Evolutionary conservation across 1,140 invertebrate species (phyloP), one percentile per base, ranked within the genome.

Genomic region (Rhopalosiphum padi): DNA sequence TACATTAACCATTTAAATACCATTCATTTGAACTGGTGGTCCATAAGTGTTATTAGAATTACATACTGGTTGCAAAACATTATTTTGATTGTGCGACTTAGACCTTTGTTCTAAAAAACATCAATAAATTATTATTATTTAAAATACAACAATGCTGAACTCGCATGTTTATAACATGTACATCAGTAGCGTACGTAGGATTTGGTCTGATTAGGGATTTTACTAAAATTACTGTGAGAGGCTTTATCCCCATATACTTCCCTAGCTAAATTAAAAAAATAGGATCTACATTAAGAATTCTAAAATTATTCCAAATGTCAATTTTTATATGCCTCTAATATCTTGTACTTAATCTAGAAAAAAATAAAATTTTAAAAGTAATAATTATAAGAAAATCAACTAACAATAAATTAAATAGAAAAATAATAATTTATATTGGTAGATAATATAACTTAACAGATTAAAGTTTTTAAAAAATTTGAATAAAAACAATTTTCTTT

Each of bases 91-190:
- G 8, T 83, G 77, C 4, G 90, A 77, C 46, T 83, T 92, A 6
- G 60, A 82, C 35, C 90, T 48, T 92, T 92, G 90, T 82, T 92
- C 90, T 92, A 92, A 91, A 68, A 30, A 77, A 48, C 21, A 68
- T 46, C 9, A 91, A 68, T 86, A 46, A 87, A 87, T 87, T 48
- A 48, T n/a, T 46, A 46, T 86, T 87, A 87, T n/a, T 48, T n/a
- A 15, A 21, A 48, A 48, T 48, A 43, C 22, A 68, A 68, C 4
- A 68, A 68, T 68, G 3, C 60, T 15, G 3, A 68, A 60, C 2
- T 30, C 11, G 3, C 4, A 68, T 60, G 25, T 60, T 30, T 25
- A 55, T 55, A 55, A 7, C 7, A 55, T 30, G 25, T 68, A 68
- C 30, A 68, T n/a, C 3, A 68, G 30, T 68, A 68, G 60, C 25